Evolutionary conservation across 2,797 vertebrate genomes (phyloP).

Genomic region (Poecilia gillii): DNA sequence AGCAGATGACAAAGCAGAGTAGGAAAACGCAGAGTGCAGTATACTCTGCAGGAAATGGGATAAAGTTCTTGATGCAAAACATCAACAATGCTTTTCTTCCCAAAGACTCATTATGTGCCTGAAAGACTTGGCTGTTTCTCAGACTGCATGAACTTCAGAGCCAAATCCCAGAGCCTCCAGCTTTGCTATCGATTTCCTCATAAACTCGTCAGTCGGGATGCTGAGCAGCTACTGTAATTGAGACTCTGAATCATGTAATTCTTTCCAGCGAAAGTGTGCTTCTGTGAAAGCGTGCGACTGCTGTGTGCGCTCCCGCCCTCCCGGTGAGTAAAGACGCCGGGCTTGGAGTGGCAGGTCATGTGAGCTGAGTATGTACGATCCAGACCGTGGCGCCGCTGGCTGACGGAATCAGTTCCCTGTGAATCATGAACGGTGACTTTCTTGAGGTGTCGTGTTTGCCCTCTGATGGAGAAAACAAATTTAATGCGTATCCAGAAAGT

Average conservation of each 20-base stretch:
- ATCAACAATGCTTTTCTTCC: not conserved
- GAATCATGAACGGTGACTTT: conserved; percentile 45
- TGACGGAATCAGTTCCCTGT: conserved; percentile 50
- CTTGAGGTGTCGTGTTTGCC: conserved; percentile 20
- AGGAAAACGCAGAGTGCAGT: not conserved
- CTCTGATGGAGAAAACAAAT: conserved; percentile 17
- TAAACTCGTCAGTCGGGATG: conserved; percentile 39
- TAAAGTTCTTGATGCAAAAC: not conserved
- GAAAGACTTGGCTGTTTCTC: conserved; percentile 13
- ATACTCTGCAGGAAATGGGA: not conserved
- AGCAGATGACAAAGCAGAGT: not conserved
- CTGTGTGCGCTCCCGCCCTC: conserved; percentile 1
- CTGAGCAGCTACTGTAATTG: conserved; percentile 40
- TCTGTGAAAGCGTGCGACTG: conserved; percentile 16
- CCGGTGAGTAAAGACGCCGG: conserved; percentile 25
- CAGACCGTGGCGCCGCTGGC: conserved; percentile 39
- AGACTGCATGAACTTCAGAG: conserved; percentile 21
- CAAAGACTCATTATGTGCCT: not conserved
- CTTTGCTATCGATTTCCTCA: conserved; percentile 45
- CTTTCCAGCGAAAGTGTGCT: conserved; percentile 27
- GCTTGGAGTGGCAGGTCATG: conserved; percentile 18
- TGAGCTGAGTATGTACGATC: conserved; percentile 18
- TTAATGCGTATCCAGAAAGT: conserved; percentile 38
- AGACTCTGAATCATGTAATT: conserved; percentile 47
- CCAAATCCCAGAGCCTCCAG: conserved; percentile 19